These are phyloP conservation scores for Punctoribates punctum DNA, from an alignment of 2,888 invertebrate species.

Conservation along the genomic window DNA sequence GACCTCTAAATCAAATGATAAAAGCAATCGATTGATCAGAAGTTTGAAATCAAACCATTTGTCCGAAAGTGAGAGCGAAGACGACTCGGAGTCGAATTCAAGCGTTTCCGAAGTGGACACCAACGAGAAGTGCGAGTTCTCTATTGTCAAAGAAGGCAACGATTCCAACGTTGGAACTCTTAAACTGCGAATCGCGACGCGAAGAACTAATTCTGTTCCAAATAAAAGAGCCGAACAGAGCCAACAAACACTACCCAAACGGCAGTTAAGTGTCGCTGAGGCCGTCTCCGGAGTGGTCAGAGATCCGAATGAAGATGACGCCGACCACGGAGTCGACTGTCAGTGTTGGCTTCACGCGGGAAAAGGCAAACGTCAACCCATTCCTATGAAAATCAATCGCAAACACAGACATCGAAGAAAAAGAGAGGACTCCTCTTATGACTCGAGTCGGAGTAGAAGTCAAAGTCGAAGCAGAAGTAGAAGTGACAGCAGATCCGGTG, in stretches of 20 bases:
- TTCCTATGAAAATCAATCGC: conserved; percentile 26
- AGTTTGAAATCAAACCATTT: conserved; percentile 7
- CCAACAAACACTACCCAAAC: neutral
- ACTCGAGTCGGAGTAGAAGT: conserved; percentile 17
- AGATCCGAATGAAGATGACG: neutral
- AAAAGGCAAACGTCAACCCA: conserved; percentile 39
- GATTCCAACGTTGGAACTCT: conserved; percentile 9
- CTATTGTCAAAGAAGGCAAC: conserved; percentile 24
- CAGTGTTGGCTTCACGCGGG: conserved; percentile 40
- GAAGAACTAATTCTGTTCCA: conserved; percentile 33
- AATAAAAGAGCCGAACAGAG: conserved; percentile 9
- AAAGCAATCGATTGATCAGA: neutral
- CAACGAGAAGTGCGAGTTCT: conserved; percentile 31
- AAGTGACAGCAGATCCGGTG: conserved; percentile 27
- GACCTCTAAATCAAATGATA: neutral
- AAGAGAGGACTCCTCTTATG: neutral
- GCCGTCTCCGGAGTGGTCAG: conserved; percentile 2
- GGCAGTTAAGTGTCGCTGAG: conserved; percentile 7
- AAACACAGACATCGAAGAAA: conserved; percentile 26
- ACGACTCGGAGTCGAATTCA: neutral
- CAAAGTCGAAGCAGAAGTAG: conserved; percentile 18
- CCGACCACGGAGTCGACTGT: conserved; percentile 1
- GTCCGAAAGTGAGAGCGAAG: conserved; percentile 35
- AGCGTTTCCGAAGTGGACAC: conserved; percentile 22
- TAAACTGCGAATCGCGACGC: conserved; percentile 18